A percentile compares a stretch with the other conserved stretches of the same genome.
Conservation (phyloP, 2,113 vertebrate species). For the Trogon surrucura region DNA sequence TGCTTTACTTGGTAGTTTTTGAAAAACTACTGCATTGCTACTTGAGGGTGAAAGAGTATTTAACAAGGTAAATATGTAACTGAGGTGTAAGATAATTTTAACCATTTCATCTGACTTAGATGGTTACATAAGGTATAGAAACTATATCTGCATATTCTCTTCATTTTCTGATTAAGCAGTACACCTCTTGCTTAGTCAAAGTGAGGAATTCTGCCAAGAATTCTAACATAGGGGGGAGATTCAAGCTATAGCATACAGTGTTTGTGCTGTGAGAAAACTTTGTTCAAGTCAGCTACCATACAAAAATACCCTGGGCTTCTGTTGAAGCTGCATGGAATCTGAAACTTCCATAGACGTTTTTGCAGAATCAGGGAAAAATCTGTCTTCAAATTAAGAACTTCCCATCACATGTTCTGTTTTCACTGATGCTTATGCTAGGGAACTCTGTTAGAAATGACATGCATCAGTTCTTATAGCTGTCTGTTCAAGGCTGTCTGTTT, state of each 20-base stretch:
- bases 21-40: neutral
- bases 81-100: neutral
- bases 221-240: neutral
- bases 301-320: neutral
- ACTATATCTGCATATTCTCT: neutral
- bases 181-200: neutral
- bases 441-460: constrained; percentile 47
- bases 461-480: constrained; percentile 59
- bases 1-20: neutral
- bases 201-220: neutral
- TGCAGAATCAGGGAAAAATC: constrained; percentile 23
- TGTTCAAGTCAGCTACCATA: neutral
- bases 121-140: neutral
- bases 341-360: neutral
- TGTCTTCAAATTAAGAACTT: neutral
- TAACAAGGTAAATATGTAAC: neutral
- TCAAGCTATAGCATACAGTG: neutral
- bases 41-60: neutral
- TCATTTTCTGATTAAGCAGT: neutral
- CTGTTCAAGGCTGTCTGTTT: constrained; percentile 36
- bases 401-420: neutral
- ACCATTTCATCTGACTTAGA: neutral
- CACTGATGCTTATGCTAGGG: neutral
- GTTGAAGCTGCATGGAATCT: neutral
- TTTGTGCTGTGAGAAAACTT: neutral